Evolutionary conservation across 2,113 vertebrate genomes (phyloP).

Genomic region (Xenopus laevis): DNA sequence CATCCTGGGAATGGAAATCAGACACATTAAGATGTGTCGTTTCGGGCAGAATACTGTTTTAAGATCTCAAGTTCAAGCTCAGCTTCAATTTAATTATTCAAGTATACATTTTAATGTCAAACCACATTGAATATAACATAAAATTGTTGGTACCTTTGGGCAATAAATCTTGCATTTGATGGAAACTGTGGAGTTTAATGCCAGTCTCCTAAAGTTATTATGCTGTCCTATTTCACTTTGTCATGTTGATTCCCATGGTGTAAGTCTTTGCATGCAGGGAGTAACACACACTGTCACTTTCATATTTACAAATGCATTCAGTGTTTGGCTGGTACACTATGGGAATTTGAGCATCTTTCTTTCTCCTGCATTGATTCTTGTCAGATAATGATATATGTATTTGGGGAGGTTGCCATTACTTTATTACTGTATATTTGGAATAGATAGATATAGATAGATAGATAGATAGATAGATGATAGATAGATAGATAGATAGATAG

Average conservation of each 20-base stretch:
- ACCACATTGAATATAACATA: conserved; percentile 27
- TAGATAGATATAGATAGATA: too few relatives aligned
- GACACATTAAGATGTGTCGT: background rate
- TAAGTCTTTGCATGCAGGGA: background rate
- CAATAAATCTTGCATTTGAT: conserved; percentile 27
- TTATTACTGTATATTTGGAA: too few relatives aligned
- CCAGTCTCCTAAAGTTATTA: conserved; percentile 9
- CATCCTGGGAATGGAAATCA: background rate
- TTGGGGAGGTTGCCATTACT: too few relatives aligned
- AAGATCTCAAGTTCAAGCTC: conserved; percentile 4
- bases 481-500: too few relatives aligned
- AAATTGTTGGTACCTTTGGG: conserved; percentile 12
- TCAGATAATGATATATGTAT: too few relatives aligned
- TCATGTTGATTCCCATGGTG: background rate
- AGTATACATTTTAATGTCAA: conserved; percentile 37
- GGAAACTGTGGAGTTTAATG: background rate
- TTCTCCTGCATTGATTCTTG: too few relatives aligned
- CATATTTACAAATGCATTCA: background rate
- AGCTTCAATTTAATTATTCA: conserved; percentile 43
- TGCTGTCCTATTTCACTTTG: background rate
- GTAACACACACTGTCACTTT: conserved; percentile 1
- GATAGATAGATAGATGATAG: too few relatives aligned
- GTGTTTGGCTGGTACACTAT: background rate
- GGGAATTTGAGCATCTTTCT: background rate
- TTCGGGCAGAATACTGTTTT: conserved; percentile 26